Base-by-base conservation (phyloP, 2,797 vertebrate species). In the Brachymystax lenok region DNA sequence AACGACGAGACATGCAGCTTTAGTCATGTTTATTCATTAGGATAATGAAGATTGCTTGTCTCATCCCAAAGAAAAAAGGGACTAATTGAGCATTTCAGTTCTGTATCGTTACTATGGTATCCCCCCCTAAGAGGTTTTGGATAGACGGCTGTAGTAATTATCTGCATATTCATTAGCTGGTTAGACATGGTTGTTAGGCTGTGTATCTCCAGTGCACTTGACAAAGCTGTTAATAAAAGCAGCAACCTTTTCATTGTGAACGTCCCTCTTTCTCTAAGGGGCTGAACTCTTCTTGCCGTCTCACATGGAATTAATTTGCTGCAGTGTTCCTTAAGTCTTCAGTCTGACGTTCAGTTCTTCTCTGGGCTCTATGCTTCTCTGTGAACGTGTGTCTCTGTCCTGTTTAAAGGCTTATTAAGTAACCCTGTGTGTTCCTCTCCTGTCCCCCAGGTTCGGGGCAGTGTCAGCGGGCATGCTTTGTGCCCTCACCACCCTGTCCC, bases 391-490 rank as follows among this genome's bases (percentile, higher is more conserved):
- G 68, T 74, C 52, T 35, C 33, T 28, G 46, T 71, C 24, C 50
- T 30, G 70, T 54, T 27, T 17, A 8, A 14, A n/a, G 46, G 28
- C 10, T 1, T 27, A 24, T 33, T 3, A 13, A 17, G 50, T 50
- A 52, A 72, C 67, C 35, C 27, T 40, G 70, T 33, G 28, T 68
- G 74, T 68, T 16, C 35, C 5, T 78, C 5, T 74, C 51, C 80
- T 80, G 2, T 46, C 85, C 79, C 85, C 2, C 89, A 97, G 96
- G 92, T 96, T 95, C 66, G 96, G 96, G 80, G 95, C 96, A 6
- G 96, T 97, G 82, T 96, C 96, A 40, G 95, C 96, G 0, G 96
- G 96, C 87, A 96, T 95, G 80, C 84, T 97, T 1, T 97, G 96
- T 88, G 96, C 95, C 86, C 95, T 97, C 76, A 95, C 95, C 87